Conservation (phyloP, 2,797 vertebrate species). For the Poeciliopsis gracilis region DNA sequence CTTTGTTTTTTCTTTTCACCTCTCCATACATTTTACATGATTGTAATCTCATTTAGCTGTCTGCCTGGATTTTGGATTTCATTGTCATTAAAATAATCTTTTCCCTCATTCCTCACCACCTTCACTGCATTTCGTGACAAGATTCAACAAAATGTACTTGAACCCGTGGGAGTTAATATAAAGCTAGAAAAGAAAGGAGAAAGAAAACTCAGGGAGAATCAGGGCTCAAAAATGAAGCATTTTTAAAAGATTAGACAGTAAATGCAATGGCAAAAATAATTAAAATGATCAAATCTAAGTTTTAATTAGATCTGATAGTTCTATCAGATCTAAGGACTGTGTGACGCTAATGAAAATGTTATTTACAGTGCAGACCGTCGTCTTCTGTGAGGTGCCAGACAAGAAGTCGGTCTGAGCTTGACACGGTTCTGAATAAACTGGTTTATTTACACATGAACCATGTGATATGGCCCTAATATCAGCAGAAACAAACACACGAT, state of each 20-base stretch:
- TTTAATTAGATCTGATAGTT: background rate
- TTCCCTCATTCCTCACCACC: too few relatives aligned
- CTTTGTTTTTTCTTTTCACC: background rate
- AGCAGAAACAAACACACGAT: background rate
- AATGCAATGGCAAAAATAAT: background rate
- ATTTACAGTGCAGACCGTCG: background rate
- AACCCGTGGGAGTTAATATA: background rate
- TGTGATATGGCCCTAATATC: constrained; percentile 12
- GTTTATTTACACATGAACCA: constrained; percentile 55
- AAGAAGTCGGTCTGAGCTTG: constrained; percentile 11
- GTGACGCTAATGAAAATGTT: background rate
- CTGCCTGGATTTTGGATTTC: too few relatives aligned
- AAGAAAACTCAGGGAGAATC: background rate
- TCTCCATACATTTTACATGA: background rate
- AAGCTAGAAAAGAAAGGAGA: background rate
- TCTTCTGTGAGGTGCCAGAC: background rate
- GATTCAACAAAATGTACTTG: background rate
- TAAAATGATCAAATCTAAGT: background rate
- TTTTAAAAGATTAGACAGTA: background rate
- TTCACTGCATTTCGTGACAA: too few relatives aligned
- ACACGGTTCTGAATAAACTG: constrained; percentile 30
- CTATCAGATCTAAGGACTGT: background rate
- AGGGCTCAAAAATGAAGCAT: background rate
- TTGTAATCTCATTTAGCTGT: background rate
- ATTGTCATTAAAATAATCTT: too few relatives aligned